Conservation (phyloP, 1,140 invertebrate species). For the fruit fly (Drosophila melanogaster) region Release_6_plus_ISO1_MT NT_033779.5:4143501-4144000, state of each 20-base stretch:
- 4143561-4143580: too few species aligned
- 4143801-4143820: slow-evolving; percentile 53
- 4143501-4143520: slow-evolving; percentile 9
- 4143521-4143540: slow-evolving; percentile 17
- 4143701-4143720: slow-evolving; percentile 11
- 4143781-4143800: slow-evolving; percentile 7
- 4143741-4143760: slow-evolving; percentile 74
- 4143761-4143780: not conserved
- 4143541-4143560: too few species aligned
- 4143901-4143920: slow-evolving; percentile 71
- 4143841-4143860: slow-evolving; percentile 54
- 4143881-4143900: slow-evolving; percentile 12
- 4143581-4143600: too few species aligned
- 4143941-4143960: slow-evolving; percentile 79
- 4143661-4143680: too few species aligned
- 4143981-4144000: slow-evolving; percentile 22
- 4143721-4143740: slow-evolving; percentile 72
- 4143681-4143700: not conserved
- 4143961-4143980: slow-evolving; percentile 11
- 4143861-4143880: slow-evolving; percentile 44
- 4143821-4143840: slow-evolving; percentile 54
- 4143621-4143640: too few species aligned
- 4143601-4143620: too few species aligned
- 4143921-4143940: slow-evolving; percentile 70
- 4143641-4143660: too few species aligned